Percentiles rank a stretch among this genome's conserved stretches.
These are phyloP conservation scores for Brachionus manjavacas DNA, from an alignment of 1,140 invertebrate species.

Conservation along the genomic window DNA sequence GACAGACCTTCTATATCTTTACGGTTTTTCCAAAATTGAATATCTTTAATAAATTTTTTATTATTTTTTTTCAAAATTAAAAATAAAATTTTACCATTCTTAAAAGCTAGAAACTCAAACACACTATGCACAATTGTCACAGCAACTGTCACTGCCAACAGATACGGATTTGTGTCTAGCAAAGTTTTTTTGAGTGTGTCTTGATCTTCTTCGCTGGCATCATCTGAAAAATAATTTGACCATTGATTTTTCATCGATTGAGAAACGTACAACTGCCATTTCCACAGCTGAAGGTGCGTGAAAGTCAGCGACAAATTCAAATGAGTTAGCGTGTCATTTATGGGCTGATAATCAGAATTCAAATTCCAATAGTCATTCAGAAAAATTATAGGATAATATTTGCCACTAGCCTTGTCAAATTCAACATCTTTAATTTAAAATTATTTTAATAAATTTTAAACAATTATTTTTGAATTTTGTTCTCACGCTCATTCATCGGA, in stretches of 20 bases:
- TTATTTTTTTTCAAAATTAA: not conserved
- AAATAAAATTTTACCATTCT: conserved; percentile 71
- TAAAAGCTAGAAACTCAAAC: conserved; percentile 97
- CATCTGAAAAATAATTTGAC: conserved; percentile 51
- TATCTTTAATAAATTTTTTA: conserved; percentile 65
- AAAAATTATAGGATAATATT: conserved; percentile 90
- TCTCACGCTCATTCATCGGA: conserved; percentile 80
- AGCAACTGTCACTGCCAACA: conserved; percentile 80
- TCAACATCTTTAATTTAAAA: conserved; percentile 65
- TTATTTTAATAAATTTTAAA: not conserved
- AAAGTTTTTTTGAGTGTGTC: conserved; percentile 87
- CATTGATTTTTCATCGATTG: conserved; percentile 74
- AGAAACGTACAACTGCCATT: conserved; percentile 91
- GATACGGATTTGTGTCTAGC: conserved; percentile 90
- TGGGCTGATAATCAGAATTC: conserved; percentile 84
- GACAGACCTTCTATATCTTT: conserved; percentile 94
- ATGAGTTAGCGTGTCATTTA: conserved; percentile 74
- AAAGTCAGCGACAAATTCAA: conserved; percentile 72
- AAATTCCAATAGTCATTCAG: conserved; percentile 99
- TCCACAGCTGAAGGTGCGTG: conserved; percentile 86
- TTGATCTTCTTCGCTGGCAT: conserved; percentile 80
- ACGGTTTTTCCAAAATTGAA: conserved; percentile 98
- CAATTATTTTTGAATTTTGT: not conserved
- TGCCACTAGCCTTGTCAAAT: conserved; percentile 73
- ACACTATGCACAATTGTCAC: conserved; percentile 93